Evolutionary conservation across 2,888 invertebrate genomes (phyloP), one percentile per base, ranked within the genome.

Genomic region (Platerodrilus igneus): DNA sequence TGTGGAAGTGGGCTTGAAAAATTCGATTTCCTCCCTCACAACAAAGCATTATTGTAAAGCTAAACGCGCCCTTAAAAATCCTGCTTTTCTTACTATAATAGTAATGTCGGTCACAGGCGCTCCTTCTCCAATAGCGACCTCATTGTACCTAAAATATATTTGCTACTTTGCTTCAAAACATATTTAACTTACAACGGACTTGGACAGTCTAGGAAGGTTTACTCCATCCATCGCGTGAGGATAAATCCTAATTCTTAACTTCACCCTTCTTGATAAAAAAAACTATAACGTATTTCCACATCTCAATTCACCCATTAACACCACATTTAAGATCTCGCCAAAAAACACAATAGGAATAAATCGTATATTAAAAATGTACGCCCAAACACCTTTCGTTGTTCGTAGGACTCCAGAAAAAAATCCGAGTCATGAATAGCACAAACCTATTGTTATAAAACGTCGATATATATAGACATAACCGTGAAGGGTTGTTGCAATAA

Each of bases 1-100:
- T 57, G 64, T 66, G 65, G 68, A 68, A 67, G 67, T 67, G 64
- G 65, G 64, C 66, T 68, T 66, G 67, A 67, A 68, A 66, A 66
- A 67, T 67, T 65, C 66, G 64, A 67, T 67, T 68, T 67, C 64
- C 63, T 64, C 59, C 59, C 63, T 62, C 64, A 50, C 58, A 59
- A 55, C 58, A 58, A 60, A 54, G 56, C 54, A 55, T 35, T 23
- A 41, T 53, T 54, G 53, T 42, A 42, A n/a, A 33, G 39, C 36
- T 39, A 40, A 42, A 46, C 22, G 31, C 41, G 39, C 39, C 46
- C 42, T 46, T 46, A 46, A 42, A 42, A 39, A 39, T 39, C 19
- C 8, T 26, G 31, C 32, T 31, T 36, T 49, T 41, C 36, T 37
- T 31, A 35, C 29, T 18, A 39, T 37, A 39, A 26, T 55, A 39